Base-by-base conservation (phyloP, 2,888 invertebrate genomes). In the Blastobasis adustella region DNA sequence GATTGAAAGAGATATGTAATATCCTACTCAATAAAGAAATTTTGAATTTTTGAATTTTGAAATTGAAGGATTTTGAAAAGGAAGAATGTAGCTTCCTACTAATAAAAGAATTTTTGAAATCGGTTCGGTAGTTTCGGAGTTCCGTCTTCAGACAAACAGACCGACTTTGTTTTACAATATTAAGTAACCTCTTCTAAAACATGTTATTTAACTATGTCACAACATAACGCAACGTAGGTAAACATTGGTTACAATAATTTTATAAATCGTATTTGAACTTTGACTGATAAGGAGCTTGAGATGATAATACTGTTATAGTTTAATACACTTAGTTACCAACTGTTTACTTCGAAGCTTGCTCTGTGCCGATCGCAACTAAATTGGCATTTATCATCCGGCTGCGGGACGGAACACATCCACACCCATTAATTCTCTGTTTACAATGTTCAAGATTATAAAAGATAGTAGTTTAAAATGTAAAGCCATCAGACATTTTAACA, bases 381-480 rank as follows among this genome's bases (percentile, higher is more conserved):
- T 38, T 55, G 51, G 51, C 65, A 61, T 58, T 63, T 58, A 57
- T 46, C 55, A 42, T 54, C 54, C 59, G 54, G 49, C 52, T 52
- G 59, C 56, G 58, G 50, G 48, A 52, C 54, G 54, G 54, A 58
- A 50, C 55, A 59, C 59, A 58, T 53, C 52, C 46, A 49, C 37
- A n/a, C 45, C 51, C 55, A 53, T 54, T 57, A 55, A 51, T 49
- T 36, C 45, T 53, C 53, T 49, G 23, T 23, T 23, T 23, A 23
- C 23, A 47, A 88, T 88, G 87, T 79, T 74, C 41, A 86, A 81
- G 76, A 61, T 80, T 46, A 60, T 83, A n/a, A 72, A 65, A 61
- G 72, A 81, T 62, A 60, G 64, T 5, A 63, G 63, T 54, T 60
- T 79, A 53, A 65, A 73, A 46, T 56, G 53, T 39, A 79, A 76